Base-by-base conservation (phyloP, 2,888 invertebrate genomes). In the Rotaria sp. region DNA sequence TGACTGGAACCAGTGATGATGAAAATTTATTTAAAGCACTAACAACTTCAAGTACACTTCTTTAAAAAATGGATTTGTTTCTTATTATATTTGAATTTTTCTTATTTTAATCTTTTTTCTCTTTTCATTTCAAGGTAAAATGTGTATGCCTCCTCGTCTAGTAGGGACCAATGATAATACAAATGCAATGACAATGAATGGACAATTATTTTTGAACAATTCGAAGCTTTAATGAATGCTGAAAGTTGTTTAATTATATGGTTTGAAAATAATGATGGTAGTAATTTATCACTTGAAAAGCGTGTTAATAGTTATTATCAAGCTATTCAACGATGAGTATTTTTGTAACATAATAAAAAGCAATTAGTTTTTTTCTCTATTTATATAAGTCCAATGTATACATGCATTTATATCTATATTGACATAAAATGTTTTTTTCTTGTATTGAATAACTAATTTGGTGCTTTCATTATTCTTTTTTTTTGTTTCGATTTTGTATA, bases 21-120 rank as follows among this genome's bases (percentile, higher is more conserved):
- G 80, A 80, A 80, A 45, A 21, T 45, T n/a, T 80, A 80, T 80
- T 80, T 45, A 80, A 45, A 80, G 26, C 80, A 45, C n/a, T 80
- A 4, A 35, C 80, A 80, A 80, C 80, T 45, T 80, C 80, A 41
- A 80, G 45, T n/a, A 80, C 80, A 45, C 3, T 80, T 80, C 45
- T 80, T 26, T n/a, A 45, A n/a, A 38, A 80, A 45, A 80, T 45
- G n/a, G 80, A 45, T 80, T 41, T 24, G 45, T 74, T 21, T 74
- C 1, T 38, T 10, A 13, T 41, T 80, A 26, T 80, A 26, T 80
- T 41, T 41, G 8, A 45, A 10, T 26, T 8, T 45, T n/a, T 45
- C 45, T 13, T n/a, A 13, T 7, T 10, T 41, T n/a, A n/a, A 50
- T 4, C 15, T 50, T 10, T 4, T 18, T 80, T 45, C 15, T n/a